Conservation (phyloP, 2,113 vertebrate species). For the Nanorana parkeri region DNA sequence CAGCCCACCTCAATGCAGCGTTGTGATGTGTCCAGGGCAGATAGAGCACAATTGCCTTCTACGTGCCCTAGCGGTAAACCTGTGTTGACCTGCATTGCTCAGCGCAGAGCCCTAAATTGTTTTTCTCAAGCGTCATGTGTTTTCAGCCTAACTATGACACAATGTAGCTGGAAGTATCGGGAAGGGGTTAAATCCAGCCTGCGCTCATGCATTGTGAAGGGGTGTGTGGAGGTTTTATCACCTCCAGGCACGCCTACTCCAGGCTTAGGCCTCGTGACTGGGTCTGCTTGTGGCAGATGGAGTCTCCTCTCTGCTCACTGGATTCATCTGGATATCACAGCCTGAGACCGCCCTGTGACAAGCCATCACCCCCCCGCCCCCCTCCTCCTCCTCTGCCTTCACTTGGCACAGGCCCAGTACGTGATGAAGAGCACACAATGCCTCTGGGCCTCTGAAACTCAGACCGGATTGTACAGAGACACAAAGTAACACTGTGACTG, state of each 20-base stretch:
- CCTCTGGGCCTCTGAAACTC: not conserved
- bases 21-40: too few species aligned
- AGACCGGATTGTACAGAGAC: not conserved
- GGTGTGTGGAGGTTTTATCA: not conserved
- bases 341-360: conserved; percentile 23
- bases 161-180: too few species aligned
- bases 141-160: too few species aligned
- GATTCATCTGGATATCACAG: conserved; percentile 52
- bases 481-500: not conserved
- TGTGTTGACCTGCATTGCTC: too few species aligned
- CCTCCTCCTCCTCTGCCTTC: not conserved
- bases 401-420: conserved; percentile 38
- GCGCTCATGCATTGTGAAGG: not conserved
- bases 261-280: not conserved
- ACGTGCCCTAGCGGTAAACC: too few species aligned
- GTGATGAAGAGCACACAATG: conserved; percentile 34
- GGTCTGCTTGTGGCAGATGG: conserved; percentile 24
- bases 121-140: too few species aligned
- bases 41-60: too few species aligned
- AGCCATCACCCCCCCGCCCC: not conserved
- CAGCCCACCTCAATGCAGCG: too few species aligned
- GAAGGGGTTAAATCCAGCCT: not conserved
- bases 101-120: too few species aligned
- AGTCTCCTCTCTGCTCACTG: conserved; percentile 4
- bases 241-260: not conserved